Evolutionary conservation across 2,888 invertebrate species (phyloP).

Genomic region (Fragum fragum): DNA sequence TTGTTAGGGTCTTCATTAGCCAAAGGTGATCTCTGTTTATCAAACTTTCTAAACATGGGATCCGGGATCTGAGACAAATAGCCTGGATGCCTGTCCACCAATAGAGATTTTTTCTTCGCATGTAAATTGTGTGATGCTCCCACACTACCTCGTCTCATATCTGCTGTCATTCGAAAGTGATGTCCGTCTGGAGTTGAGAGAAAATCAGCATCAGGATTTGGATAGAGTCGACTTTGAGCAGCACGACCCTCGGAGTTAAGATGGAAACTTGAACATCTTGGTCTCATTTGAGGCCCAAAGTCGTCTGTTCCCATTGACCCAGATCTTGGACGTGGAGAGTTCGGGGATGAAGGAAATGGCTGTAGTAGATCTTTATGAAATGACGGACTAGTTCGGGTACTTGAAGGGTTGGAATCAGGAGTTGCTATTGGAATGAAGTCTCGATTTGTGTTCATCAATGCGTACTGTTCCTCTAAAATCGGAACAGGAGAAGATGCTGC

Average conservation of each 20-base stretch:
- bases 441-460: slow-evolving; percentile 68
- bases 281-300: slow-evolving; percentile 75
- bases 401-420: slow-evolving; percentile 73
- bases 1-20: slow-evolving; percentile 51
- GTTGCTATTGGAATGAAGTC: slow-evolving; percentile 78
- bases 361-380: slow-evolving; percentile 73
- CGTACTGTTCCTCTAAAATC: slow-evolving; percentile 73
- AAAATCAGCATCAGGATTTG: slow-evolving; percentile 61
- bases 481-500: slow-evolving; percentile 81
- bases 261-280: slow-evolving; percentile 82
- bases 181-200: slow-evolving; percentile 67
- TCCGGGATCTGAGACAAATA: slow-evolving; percentile 71
- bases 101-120: slow-evolving; percentile 76
- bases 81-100: slow-evolving; percentile 78
- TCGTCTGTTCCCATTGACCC: slow-evolving; percentile 80
- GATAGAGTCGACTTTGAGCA: slow-evolving; percentile 69
- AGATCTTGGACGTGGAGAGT: slow-evolving; percentile 77
- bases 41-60: slow-evolving; percentile 61
- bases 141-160: slow-evolving; percentile 81
- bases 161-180: slow-evolving; percentile 74
- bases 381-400: slow-evolving; percentile 76
- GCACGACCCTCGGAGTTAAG: slow-evolving; percentile 81
- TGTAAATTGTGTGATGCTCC: slow-evolving; percentile 80
- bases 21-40: slow-evolving; percentile 62
- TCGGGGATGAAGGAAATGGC: slow-evolving; percentile 73